phyloP scores from a whole-genome alignment of 2,113 vertebrate genomes.

The Lipotes vexillifer region DNA sequence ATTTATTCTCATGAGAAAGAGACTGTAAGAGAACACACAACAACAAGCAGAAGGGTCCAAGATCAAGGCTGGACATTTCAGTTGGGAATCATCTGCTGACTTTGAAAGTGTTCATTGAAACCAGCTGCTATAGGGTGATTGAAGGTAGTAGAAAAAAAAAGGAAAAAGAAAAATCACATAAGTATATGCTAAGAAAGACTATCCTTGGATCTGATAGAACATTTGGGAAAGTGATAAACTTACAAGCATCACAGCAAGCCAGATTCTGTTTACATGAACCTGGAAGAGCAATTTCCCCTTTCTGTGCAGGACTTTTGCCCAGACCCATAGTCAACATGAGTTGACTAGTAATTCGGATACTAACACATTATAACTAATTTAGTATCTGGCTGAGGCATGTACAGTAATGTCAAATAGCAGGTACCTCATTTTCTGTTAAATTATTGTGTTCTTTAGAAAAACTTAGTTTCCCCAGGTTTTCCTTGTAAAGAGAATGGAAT shows the following conservation, averaged over 20 bases:
- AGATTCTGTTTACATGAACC: not conserved
- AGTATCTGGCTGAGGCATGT: not conserved
- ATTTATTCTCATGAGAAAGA: slow-evolving; percentile 15
- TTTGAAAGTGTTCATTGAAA: slow-evolving; percentile 51
- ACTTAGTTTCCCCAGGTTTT: not conserved
- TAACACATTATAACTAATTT: not conserved
- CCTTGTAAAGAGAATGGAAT: not conserved
- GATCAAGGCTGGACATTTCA: slow-evolving; percentile 32
- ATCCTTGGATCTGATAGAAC: not conserved
- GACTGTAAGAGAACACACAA: slow-evolving; percentile 13
- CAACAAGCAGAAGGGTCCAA: not conserved
- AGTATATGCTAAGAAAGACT: slow-evolving; percentile 22
- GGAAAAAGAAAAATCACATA: not conserved
- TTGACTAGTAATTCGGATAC: not conserved
- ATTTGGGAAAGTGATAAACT: slow-evolving; percentile 14
- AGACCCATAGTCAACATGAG: not conserved
- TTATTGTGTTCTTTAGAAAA: not conserved
- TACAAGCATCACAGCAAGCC: not conserved
- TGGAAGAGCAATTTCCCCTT: slow-evolving; percentile 6
- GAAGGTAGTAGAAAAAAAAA: not conserved
- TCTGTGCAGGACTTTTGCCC: not conserved
- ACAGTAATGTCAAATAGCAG: not conserved
- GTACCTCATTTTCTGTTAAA: not conserved
- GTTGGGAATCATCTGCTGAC: slow-evolving; percentile 23
- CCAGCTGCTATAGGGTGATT: not conserved